Base-by-base conservation (phyloP, 2,797 vertebrate species). In the Echeneis naucrates region DNA sequence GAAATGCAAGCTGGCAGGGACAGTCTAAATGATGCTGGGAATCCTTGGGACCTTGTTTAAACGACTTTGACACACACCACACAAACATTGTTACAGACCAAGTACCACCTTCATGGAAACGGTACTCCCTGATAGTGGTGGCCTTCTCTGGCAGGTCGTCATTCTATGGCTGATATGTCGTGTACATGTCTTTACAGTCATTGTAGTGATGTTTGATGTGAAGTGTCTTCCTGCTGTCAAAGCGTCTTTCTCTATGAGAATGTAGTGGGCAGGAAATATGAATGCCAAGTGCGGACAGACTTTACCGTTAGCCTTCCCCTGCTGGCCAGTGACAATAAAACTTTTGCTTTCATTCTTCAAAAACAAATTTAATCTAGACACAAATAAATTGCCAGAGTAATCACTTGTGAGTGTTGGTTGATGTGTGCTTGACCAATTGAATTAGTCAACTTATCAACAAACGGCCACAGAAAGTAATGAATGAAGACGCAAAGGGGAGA, bases 311-410 rank as follows among this genome's bases (percentile, higher is more conserved):
- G 27, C 42, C 37, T 62, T 54, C 27, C 65, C 56, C 53, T 38
- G 56, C 56, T 24, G 24, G 37, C 37, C 13, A 17, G 54, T 19
- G 44, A 60, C 14, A 17, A 33, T 59, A 3, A 67, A 42, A 27
- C 13, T 70, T 75, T 38, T 17, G 17, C 57, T 42, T 75, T 61
- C 54, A 62, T 37, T 70, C 2, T 12, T 10, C 44, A 48, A 38
- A 78, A 83, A 81, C 63, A 50, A 82, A 82, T 80, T 73, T 27
- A 78, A 77, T 80, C 65, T 33, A 30, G 12, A 32, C 40, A 64
- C 68, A 78, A 82, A 79, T 77, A 80, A 83, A 84, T 81, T 87
- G 75, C 50, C 30, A 30, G n/a, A 67, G 62, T 77, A 75, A 85
- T 82, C 73, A 80, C 67, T 67, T 59, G 77, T 68, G 62, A 71